These are phyloP conservation scores for Cynodonichthys magdalenae DNA, from an alignment of 2,797 vertebrate genomes.

Conservation along the genomic window DNA sequence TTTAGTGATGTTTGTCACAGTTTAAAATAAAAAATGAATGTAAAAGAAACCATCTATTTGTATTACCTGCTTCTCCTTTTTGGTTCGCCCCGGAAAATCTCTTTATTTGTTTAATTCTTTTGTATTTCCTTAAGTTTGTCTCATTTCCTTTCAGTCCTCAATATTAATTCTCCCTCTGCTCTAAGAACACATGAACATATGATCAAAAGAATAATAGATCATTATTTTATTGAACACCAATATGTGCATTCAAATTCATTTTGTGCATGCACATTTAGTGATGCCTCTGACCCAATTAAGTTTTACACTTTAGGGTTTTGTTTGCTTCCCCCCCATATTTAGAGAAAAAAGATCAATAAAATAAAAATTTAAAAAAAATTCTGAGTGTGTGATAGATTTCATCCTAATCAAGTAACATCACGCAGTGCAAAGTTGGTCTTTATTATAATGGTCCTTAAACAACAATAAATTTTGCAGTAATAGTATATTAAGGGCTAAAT, in stretches of 20 bases:
- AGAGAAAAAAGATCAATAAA: background rate
- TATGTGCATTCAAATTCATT: background rate
- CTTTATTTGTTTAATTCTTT: no score
- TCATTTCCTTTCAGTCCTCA: no score
- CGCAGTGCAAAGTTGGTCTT: background rate
- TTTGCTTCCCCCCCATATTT: background rate
- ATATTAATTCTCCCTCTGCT: no score
- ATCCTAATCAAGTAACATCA: background rate
- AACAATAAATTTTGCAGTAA: conserved; percentile 3
- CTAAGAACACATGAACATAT: no score
- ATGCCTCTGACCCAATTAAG: background rate
- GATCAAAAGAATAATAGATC: no score
- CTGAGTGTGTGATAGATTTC: background rate
- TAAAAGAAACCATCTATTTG: no score
- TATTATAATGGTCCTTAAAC: conserved; percentile 6
- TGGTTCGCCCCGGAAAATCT: no score
- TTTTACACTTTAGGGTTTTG: background rate
- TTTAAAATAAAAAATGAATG: no score
- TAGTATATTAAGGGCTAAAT: background rate
- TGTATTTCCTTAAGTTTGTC: no score
- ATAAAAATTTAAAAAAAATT: background rate
- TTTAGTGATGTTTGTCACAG: no score
- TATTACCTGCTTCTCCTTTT: no score
- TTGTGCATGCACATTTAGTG: background rate
- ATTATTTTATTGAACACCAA: no score